Conservation (phyloP, 2,888 invertebrate genomes). For the Chouioia cunea region DNA sequence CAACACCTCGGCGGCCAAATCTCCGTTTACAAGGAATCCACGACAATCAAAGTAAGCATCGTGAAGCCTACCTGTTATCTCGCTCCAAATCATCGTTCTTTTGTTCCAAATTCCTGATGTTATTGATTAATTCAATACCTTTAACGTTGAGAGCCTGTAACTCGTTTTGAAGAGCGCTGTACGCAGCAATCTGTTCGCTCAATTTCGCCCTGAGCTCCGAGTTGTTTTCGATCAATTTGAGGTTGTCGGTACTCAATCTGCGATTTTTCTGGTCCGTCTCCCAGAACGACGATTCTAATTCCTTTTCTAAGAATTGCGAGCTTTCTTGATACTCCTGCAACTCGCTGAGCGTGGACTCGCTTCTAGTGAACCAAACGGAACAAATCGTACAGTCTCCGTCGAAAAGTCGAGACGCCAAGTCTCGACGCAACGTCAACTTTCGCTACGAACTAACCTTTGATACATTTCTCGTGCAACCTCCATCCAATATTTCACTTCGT, state of each 20-base stretch:
- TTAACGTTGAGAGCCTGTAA: neutral
- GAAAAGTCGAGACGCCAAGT: no score
- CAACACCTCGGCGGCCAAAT: no score
- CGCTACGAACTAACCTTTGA: slow-evolving; percentile 31
- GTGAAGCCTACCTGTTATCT: slow-evolving; percentile 10
- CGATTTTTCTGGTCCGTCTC: slow-evolving; percentile 21
- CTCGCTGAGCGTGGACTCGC: slow-evolving; percentile 1
- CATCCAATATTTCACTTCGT: slow-evolving; percentile 34
- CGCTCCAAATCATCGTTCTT: slow-evolving; percentile 34
- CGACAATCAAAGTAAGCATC: neutral
- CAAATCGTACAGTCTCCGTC: neutral
- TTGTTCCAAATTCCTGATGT: slow-evolving; percentile 24
- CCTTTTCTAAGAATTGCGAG: slow-evolving; percentile 27
- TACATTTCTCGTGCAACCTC: slow-evolving; percentile 13
- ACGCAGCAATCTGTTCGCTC: neutral
- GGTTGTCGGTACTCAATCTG: slow-evolving; percentile 1
- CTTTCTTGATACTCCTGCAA: slow-evolving; percentile 36
- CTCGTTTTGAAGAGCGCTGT: neutral
- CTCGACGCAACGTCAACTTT: no score
- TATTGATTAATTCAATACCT: slow-evolving; percentile 7
- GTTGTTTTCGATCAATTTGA: neutral
- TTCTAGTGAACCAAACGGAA: slow-evolving; percentile 9
- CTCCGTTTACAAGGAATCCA: neutral
- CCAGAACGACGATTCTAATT: slow-evolving; percentile 36
- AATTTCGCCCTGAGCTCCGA: neutral